These are phyloP conservation scores for Macrosteles quadrilineatus DNA, from an alignment of 1,140 invertebrate genomes.

Conservation along the genomic window DNA sequence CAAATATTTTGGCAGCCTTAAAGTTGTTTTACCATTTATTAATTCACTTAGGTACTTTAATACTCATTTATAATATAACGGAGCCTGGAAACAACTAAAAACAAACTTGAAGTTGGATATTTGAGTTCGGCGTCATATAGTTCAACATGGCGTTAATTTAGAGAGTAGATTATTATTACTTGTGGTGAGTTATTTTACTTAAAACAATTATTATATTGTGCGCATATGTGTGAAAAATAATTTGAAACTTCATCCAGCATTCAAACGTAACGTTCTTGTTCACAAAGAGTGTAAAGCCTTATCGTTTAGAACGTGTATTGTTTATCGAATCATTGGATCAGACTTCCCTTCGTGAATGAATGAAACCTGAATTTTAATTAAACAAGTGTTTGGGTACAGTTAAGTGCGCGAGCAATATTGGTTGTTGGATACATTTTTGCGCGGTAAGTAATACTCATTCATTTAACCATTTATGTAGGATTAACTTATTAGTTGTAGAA, in stretches of 20 bases:
- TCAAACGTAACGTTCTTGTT: too few relatives aligned
- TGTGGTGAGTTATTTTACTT: slow-evolving; percentile 24
- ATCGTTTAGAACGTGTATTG: too few relatives aligned
- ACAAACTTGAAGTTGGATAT: slow-evolving; percentile 9
- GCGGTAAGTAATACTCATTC: background rate
- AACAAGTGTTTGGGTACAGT: slow-evolving; percentile 5
- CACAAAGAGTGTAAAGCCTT: too few relatives aligned
- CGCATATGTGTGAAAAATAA: background rate
- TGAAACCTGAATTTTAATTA: slow-evolving; percentile 27
- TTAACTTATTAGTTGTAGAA: too few relatives aligned
- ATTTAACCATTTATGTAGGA: too few relatives aligned
- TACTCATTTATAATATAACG: too few relatives aligned
- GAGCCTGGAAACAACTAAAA: too few relatives aligned
- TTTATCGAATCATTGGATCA: too few relatives aligned
- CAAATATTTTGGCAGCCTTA: too few relatives aligned
- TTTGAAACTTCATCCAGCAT: too few relatives aligned
- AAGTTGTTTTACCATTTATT: too few relatives aligned
- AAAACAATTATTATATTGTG: background rate
- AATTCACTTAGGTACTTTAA: too few relatives aligned
- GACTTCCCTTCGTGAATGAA: slow-evolving; percentile 9
- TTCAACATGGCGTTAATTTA: slow-evolving; percentile 44
- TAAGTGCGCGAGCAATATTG: background rate
- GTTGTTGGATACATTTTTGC: background rate
- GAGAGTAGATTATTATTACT: slow-evolving; percentile 29
- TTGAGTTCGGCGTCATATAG: slow-evolving; percentile 47